Base-by-base conservation (phyloP, 2,797 vertebrate genomes). In the Sorex maritimensis region DNA sequence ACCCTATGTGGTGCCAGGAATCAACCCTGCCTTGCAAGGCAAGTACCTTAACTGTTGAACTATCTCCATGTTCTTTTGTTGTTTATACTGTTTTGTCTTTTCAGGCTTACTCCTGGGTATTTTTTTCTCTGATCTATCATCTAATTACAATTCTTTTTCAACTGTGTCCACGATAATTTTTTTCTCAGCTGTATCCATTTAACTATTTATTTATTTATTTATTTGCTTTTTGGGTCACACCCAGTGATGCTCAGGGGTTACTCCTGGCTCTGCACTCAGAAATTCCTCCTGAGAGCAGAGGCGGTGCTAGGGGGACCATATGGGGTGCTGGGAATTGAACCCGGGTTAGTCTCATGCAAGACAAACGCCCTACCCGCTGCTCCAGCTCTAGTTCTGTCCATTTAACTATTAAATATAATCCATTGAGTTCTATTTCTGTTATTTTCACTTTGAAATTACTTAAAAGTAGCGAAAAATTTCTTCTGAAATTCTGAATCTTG, bases 341-440 rank as follows among this genome's bases (percentile, higher is more conserved):
- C 34, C 34, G 34, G 34, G 34, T 34, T 34, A 34, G 34, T 34
- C 34, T 34, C 34, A 34, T 34, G 34, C 34, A 34, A 34, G 34
- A 34, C 34, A 34, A 34, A 34, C 34, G 34, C 34, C 34, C 34
- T 34, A 34, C 34, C 34, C 34, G 34, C 34, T 34, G 34, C 34
- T 34, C 34, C 34, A 34, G 34, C 34, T 34, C 34, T 34, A 34
- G 34, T 34, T 34, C 34, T 34, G 23, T 44, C 65, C 13, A 55
- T 86, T 83, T 72, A 44, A 19, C 28, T 79, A 9, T 46, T 87
- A 73, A 72, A 73, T 65, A 79, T 26, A 65, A 65, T 44, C n/a
- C 63, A 86, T 8, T 44, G 81, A 77, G 3, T 65, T 91, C 6
- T 23, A 71, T 21, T 58, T 14, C 3, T 14, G 13, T 12, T 44